Conservation (phyloP, 1,140 invertebrate species). For the Trachelipus rathkii region DNA sequence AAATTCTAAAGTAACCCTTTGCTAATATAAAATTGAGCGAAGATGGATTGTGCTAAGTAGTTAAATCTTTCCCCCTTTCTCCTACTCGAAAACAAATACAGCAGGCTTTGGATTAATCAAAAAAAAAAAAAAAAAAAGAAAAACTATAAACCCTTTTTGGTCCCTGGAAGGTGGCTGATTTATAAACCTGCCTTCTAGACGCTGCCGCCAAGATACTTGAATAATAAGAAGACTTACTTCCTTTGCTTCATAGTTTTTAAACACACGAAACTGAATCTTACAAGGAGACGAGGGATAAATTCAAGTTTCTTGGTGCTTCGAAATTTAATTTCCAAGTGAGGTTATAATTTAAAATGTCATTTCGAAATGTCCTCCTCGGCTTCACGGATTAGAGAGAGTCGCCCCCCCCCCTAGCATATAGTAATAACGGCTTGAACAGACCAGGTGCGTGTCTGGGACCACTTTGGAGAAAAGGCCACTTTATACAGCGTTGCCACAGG, state of each 20-base stretch:
- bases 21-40: too few species aligned
- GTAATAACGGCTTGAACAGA: constrained; percentile 7
- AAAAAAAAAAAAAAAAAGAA: too few species aligned
- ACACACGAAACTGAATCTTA: background rate
- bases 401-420: background rate
- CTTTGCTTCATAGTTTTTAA: background rate
- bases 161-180: constrained; percentile 8
- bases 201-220: background rate
- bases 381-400: constrained; percentile 3
- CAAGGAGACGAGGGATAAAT: background rate
- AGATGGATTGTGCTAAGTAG: too few species aligned
- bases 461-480: too few species aligned
- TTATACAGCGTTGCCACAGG: too few species aligned
- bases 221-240: background rate
- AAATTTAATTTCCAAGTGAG: background rate
- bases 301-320: background rate
- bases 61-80: too few species aligned
- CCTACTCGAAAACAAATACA: too few species aligned
- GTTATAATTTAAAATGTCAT: background rate
- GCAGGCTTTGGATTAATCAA: too few species aligned
- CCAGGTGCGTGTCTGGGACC: too few species aligned
- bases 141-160: background rate
- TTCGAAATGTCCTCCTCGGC: background rate
- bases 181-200: background rate
- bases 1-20: too few species aligned